phyloP scores from a whole-genome alignment of 2,888 invertebrate genomes.

The Tetragnatha montana region DNA sequence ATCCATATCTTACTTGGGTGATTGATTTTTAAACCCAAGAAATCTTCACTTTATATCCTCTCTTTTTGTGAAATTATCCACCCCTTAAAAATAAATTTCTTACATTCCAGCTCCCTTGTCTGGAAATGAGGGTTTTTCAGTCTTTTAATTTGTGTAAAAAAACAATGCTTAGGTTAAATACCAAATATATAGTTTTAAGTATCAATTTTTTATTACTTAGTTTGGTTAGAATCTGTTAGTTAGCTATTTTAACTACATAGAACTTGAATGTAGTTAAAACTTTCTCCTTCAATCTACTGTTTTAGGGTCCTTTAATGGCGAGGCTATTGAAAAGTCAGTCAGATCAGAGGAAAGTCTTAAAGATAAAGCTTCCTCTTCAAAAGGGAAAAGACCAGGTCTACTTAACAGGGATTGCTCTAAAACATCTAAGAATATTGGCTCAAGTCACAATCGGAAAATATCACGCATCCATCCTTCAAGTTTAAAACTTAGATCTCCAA shows the following conservation, averaged over 20 bases:
- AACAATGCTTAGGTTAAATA: too few relatives aligned
- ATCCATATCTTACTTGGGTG: too few relatives aligned
- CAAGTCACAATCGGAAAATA: not conserved
- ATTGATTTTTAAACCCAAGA: too few relatives aligned
- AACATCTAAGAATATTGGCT: not conserved
- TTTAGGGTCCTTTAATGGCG: constrained; percentile 45
- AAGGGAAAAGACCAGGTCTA: not conserved
- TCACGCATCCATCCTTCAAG: not conserved
- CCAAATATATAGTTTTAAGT: too few relatives aligned
- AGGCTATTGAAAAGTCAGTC: constrained; percentile 23
- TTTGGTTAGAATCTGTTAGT: constrained; percentile 28
- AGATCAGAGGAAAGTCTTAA: constrained; percentile 10
- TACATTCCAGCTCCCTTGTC: too few relatives aligned
- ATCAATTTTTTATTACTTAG: not conserved
- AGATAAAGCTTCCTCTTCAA: constrained; percentile 23
- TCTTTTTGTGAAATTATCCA: too few relatives aligned
- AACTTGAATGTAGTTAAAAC: constrained; percentile 44
- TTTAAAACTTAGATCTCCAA: not conserved
- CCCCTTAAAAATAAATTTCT: too few relatives aligned
- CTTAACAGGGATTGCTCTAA: not conserved
- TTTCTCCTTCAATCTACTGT: constrained; percentile 35
- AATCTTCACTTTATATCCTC: too few relatives aligned
- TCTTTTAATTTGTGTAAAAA: too few relatives aligned
- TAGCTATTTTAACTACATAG: constrained; percentile 22
- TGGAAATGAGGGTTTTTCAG: too few relatives aligned